Percentiles rank a stretch among this genome's conserved stretches.
phyloP scores from a whole-genome alignment of 2,888 invertebrate species.

The Scaptomyza flava region DNA sequence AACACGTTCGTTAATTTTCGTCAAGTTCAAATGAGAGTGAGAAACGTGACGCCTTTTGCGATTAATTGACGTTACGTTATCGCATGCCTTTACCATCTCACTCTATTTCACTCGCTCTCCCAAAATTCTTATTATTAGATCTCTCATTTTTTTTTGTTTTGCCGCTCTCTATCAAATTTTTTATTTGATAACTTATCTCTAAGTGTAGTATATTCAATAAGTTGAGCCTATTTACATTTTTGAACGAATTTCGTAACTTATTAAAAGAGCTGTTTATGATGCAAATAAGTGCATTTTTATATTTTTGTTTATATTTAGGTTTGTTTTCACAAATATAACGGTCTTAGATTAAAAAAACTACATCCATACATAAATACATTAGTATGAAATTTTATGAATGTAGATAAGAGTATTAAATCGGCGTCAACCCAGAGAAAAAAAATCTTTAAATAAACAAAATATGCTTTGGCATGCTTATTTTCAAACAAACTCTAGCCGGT shows the following conservation, averaged over 20 bases:
- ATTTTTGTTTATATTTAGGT: too few relatives aligned
- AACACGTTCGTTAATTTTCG: conserved; percentile 7
- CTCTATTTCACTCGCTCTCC: background rate
- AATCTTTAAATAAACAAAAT: conserved; percentile 10
- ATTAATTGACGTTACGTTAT: conserved; percentile 1
- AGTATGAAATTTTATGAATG: too few relatives aligned
- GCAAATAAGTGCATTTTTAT: background rate
- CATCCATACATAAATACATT: background rate
- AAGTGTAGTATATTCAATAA: too few relatives aligned
- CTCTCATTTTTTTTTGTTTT: background rate
- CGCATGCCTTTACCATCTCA: background rate
- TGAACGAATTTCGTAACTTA: background rate
- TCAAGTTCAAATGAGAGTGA: conserved; percentile 31
- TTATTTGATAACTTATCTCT: conserved; percentile 25
- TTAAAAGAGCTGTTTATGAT: background rate
- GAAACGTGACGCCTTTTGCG: background rate
- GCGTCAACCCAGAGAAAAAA: background rate
- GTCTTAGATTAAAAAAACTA: background rate
- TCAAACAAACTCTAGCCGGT: background rate
- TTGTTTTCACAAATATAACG: too few relatives aligned
- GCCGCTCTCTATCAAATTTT: background rate
- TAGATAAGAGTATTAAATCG: background rate
- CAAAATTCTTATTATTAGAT: background rate
- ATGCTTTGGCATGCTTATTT: conserved; percentile 24
- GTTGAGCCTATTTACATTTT: background rate